Evolutionary conservation across 2,888 invertebrate genomes (phyloP), one percentile per base, ranked within the genome.

Genomic region (Drosophila multiciliata): DNA sequence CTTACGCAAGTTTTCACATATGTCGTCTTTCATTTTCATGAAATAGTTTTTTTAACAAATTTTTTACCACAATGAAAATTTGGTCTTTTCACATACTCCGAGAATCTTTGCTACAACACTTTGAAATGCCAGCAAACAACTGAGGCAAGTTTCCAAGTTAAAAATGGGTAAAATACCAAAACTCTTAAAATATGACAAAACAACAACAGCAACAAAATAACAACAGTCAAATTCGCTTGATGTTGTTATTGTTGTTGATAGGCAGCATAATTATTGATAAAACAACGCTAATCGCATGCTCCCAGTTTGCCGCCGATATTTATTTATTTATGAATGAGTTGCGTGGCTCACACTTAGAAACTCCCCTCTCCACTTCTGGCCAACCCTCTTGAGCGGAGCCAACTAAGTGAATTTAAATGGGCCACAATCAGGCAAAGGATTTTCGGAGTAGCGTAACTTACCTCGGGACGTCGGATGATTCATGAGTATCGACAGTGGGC

Each of bases 401-500:
- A 68, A 35, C 68, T 78, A 89, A 87, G 87, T 89, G 87, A 89
- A 81, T 87, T 79, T 48, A 74, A 87, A 87, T 84, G 80, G 79
- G 55, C 58, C 42, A 23, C 69, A 78, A 74, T 67, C 75, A 83
- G 75, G 71, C 73, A 57, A 75, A 49, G 32, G 29, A 20, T 32
- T 40, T 29, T 29, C 8, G 23, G 83, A 9, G 8, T 17, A 1
- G 35, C 52, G 45, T 12, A 45, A 95, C 96, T 96, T 94, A 98
- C 98, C 97, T 93, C 96, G 95, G 60, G 97, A 96, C 81, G 96
- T 95, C 76, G 96, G 96, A 93, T 98, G 97, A 93, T 97, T 97
- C 97, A 98, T 97, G 75, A 97, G 95, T 91, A 98, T 98, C 59
- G 98, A 97, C 77, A 99, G 94, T 50, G 99, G 99, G 93, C 99